phyloP scores from a whole-genome alignment of 2,888 invertebrate species.

The Leptarthrus brevirostris region DNA sequence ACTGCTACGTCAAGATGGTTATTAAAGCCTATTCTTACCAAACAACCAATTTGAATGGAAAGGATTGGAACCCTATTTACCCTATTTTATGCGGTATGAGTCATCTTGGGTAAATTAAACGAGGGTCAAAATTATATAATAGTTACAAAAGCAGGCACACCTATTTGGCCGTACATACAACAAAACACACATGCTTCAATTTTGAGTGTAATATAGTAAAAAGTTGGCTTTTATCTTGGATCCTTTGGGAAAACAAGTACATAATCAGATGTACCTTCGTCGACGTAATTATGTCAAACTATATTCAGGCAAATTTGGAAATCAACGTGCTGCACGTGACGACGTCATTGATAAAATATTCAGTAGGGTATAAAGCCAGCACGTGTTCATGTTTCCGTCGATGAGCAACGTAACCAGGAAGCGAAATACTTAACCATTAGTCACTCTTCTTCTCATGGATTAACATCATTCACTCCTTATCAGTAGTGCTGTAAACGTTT shows the following conservation, averaged over 20 bases:
- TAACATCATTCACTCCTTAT: constrained; percentile 7
- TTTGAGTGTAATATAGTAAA: not conserved
- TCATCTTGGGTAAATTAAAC: not conserved
- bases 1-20: not conserved
- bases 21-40: not conserved
- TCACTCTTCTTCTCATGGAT: not conserved
- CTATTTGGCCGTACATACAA: not conserved
- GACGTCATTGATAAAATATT: constrained; percentile 39
- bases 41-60: not conserved
- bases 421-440: constrained; percentile 3
- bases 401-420: constrained; percentile 15
- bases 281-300: constrained; percentile 26
- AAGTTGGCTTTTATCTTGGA: not conserved
- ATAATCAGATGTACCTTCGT: constrained; percentile 18
- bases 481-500: constrained; percentile 12
- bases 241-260: not conserved
- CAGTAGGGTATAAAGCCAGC: constrained; percentile 4
- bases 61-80: not conserved
- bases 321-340: constrained; percentile 47
- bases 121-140: not conserved
- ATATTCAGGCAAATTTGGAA: constrained; percentile 23
- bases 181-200: not conserved
- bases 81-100: not conserved
- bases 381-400: constrained; percentile 43
- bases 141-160: not conserved